Conservation (phyloP, 2,113 vertebrate species). For the Chloropsis cyanopogon region DNA sequence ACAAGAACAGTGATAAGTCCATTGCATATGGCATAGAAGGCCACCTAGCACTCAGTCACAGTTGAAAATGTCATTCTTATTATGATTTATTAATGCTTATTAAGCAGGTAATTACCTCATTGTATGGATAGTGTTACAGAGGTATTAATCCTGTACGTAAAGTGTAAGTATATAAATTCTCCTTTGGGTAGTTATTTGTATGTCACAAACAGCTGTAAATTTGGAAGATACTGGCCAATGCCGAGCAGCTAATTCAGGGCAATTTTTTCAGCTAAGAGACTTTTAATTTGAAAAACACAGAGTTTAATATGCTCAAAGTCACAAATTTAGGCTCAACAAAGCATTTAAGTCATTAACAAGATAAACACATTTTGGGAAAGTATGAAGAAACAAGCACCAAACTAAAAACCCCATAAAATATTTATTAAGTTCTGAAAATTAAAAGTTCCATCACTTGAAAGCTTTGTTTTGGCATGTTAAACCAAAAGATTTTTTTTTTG, state of each 20-base stretch:
- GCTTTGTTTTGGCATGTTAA: background rate
- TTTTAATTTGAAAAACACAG: background rate
- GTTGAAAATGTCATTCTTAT: background rate
- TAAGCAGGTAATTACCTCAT: background rate
- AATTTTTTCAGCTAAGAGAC: background rate
- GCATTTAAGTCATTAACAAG: background rate
- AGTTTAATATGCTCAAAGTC: background rate
- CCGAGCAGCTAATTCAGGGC: background rate
- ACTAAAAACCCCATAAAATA: background rate
- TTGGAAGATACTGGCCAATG: background rate
- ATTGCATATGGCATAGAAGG: background rate
- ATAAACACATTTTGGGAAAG: background rate
- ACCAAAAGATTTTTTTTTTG: background rate
- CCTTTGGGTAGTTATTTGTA: background rate
- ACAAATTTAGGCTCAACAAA: background rate
- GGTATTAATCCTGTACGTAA: background rate
- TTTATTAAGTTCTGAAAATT: background rate
- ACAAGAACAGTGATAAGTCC: background rate
- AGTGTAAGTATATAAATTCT: background rate
- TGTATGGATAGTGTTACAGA: background rate
- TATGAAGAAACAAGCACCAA: background rate
- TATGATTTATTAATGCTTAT: background rate
- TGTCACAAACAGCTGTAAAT: background rate
- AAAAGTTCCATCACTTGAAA: background rate
- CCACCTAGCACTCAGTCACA: background rate